Evolutionary conservation across 1,140 invertebrate species (phyloP), one percentile per base, ranked within the genome.

Genomic region (Coelopa frigida): DNA sequence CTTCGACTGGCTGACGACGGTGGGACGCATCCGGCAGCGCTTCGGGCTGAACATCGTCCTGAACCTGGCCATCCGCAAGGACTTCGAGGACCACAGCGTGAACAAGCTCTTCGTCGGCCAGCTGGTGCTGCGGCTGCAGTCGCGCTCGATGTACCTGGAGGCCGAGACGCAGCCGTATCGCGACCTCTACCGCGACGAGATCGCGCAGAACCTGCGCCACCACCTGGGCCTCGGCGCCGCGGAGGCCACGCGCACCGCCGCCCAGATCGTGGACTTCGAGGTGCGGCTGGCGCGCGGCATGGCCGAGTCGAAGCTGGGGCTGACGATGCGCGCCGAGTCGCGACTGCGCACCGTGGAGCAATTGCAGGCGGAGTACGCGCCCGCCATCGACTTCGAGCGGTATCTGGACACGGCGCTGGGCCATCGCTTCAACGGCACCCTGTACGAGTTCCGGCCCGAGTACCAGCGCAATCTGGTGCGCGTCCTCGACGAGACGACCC

Each of bases 11-110:
- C 20, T 59, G 7, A 22, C 44, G 7, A 56, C 53, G 1, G 55
- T 66, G 32, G 62, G 53, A 3, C 36, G 32, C 1, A 65, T 66
- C 15, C 65, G 56, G 23, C 37, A 50, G 0, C 54, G 44, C 17
- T 65, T 61, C 14, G 62, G 62, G 15, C 18, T 65, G 3, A 51
- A 66, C 12, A 59, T 66, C 7, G 8, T 66, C 3, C 20, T 66
- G 31, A 47, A 50, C 0, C 36, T 66, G 1, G 49, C 55, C 23
- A 5, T 59, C 20, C 24, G 38, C 3, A 31, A 44, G 1, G 49
- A 56, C 49, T 46, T 47, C 15, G 44, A 38, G 2, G 50, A 42
- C 12, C 52, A 39, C 4, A 31, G 23, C 1, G 3, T 24, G 14
- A 48, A 21, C 36, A 41, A 44, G 1, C 18, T 65, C 12, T 62